Percentiles rank a stretch among this genome's conserved stretches.
These are phyloP conservation scores for Brachionus asplanchnoidis DNA, from an alignment of 1,140 invertebrate species.

Conservation along the genomic window DNA sequence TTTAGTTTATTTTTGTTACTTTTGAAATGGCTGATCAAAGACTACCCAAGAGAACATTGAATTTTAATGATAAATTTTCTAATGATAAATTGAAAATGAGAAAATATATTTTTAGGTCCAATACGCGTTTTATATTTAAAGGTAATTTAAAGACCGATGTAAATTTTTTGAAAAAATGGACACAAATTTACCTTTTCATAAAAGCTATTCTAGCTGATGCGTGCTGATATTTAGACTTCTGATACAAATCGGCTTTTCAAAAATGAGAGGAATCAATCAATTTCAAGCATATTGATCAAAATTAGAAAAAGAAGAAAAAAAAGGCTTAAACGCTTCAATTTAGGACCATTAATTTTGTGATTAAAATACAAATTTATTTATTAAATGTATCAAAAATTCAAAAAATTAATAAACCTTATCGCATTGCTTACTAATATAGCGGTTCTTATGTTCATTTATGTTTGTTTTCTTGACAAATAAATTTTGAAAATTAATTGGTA, in stretches of 20 bases:
- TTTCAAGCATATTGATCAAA: not conserved
- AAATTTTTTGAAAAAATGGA: not conserved
- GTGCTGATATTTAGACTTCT: not conserved
- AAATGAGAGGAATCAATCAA: not conserved
- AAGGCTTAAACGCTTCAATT: not conserved
- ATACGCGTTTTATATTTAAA: not conserved
- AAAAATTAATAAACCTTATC: not conserved
- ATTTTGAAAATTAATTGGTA: not conserved
- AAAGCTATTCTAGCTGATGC: not conserved
- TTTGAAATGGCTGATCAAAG: not conserved
- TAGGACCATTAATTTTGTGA: constrained; percentile 15
- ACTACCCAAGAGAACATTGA: not conserved
- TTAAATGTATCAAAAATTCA: not conserved
- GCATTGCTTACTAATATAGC: not conserved
- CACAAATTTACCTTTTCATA: not conserved
- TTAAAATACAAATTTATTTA: not conserved
- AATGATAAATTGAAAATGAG: no score
- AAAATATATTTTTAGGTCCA: not conserved
- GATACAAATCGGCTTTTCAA: not conserved
- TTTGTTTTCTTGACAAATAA: not conserved
- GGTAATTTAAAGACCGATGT: not conserved
- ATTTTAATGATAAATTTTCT: not conserved
- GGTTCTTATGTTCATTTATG: not conserved
- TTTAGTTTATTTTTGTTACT: not conserved
- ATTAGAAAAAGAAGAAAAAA: not conserved